Evolutionary conservation across 2,888 invertebrate species (phyloP).

Genomic region (Idaea aversata): DNA sequence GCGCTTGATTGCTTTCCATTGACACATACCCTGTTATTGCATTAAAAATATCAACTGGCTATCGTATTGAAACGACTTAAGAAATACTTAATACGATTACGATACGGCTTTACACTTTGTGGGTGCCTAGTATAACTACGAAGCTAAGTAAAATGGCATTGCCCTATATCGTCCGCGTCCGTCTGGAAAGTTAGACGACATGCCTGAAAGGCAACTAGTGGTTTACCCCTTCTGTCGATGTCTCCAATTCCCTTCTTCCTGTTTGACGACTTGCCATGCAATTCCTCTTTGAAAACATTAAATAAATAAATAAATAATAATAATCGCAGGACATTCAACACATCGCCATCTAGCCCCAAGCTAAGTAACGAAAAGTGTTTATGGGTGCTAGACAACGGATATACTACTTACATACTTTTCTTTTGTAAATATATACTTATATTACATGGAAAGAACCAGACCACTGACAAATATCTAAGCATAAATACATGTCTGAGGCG

Average conservation of each 20-base stretch:
- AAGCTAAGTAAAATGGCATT: not conserved
- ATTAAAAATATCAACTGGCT: slow-evolving; percentile 4
- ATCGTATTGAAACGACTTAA: slow-evolving; percentile 20
- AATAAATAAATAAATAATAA: too few relatives aligned
- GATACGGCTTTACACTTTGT: slow-evolving; percentile 8
- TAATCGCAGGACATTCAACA: too few relatives aligned
- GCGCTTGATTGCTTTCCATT: slow-evolving; percentile 41
- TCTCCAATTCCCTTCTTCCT: not conserved
- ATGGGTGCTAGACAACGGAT: too few relatives aligned
- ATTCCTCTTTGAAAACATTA: too few relatives aligned
- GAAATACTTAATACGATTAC: slow-evolving; percentile 24
- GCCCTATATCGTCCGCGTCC: not conserved
- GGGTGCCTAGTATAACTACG: not conserved
- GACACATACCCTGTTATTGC: slow-evolving; percentile 37
- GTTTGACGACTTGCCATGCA: not conserved
- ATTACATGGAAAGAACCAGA: too few relatives aligned
- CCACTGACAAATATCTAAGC: too few relatives aligned
- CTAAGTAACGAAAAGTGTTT: too few relatives aligned
- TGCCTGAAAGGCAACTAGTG: slow-evolving; percentile 19
- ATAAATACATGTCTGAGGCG: too few relatives aligned
- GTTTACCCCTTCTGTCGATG: slow-evolving; percentile 16
- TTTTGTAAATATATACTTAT: too few relatives aligned
- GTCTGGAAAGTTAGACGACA: not conserved
- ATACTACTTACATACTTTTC: too few relatives aligned
- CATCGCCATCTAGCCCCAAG: too few relatives aligned